Conservation (phyloP, 2,113 vertebrate genomes). For the Hassar affinis region DNA sequence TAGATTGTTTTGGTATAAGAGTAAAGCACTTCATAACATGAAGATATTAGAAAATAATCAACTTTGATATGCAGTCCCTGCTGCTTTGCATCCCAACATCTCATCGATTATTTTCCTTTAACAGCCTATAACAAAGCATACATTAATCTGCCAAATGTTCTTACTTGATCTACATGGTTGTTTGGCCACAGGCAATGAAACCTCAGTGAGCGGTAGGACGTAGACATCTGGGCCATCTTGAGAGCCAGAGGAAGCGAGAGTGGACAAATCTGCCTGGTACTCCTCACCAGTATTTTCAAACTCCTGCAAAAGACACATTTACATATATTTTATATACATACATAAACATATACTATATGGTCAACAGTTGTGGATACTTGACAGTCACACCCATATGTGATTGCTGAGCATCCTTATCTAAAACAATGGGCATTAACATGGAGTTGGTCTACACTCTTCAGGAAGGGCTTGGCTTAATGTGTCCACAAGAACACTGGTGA, state of each 20-base stretch:
- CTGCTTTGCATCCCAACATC: not conserved
- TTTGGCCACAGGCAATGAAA: constrained; percentile 91
- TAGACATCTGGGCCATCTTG: constrained; percentile 93
- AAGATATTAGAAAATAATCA: not conserved
- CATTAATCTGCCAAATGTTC: constrained; percentile 41
- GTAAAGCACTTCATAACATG: not conserved
- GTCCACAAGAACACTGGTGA: too few relatives aligned
- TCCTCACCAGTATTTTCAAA: constrained; percentile 91
- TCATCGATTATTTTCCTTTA: not conserved
- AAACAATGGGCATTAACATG: not conserved
- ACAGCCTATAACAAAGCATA: not conserved
- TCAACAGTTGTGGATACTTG: not conserved
- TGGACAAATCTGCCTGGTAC: constrained; percentile 80
- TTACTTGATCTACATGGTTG: constrained; percentile 94
- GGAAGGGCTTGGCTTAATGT: too few relatives aligned
- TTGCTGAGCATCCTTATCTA: not conserved
- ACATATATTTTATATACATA: not conserved
- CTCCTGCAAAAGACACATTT: constrained; percentile 75
- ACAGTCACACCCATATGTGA: not conserved
- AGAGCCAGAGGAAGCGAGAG: constrained; percentile 81
- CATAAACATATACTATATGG: too few relatives aligned
- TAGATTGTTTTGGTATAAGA: not conserved
- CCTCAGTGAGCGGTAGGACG: constrained; percentile 91
- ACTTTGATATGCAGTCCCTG: not conserved
- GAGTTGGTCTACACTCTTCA: too few relatives aligned